Evolutionary conservation across 2,113 vertebrate species (phyloP), one percentile per base, ranked within the genome.

Genomic region (Pantherophis guttatus): DNA sequence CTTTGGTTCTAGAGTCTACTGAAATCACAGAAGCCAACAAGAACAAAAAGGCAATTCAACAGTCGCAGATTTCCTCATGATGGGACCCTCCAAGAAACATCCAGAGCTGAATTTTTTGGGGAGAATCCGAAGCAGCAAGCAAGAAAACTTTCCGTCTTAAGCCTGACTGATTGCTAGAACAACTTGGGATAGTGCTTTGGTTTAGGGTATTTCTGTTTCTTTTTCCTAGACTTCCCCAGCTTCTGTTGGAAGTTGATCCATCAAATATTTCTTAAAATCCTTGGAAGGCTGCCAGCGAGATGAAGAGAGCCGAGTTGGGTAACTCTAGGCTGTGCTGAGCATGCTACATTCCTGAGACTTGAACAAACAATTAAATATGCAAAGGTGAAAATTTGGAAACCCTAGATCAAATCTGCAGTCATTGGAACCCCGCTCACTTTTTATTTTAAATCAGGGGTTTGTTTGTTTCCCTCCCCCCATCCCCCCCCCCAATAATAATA

Each of bases 401-500:
- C n/a, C 5, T 0, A 11, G 19, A 29, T 81, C 44, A 24, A 8
- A 91, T 81, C 6, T 94, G 94, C 95, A 88, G 62, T 91, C 90
- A 89, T 94, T 96, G 24, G 17, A 44, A 44, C 11, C 86, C 13
- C 3, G 1, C 23, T 13, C 23, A 12, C 26, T n/a, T 19, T 19
- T 52, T n/a, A 21, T 13, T 81, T 81, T 19, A 39, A 81, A 39
- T 81, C 12, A 7, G 9, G 17, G 0, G 0, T 8, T 50, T 17
- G 1, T 59, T 94, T 89, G 4, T n/a, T 62, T 29, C 59, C 59
- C 95, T 97, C 44, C 44, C 3, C 44, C 44, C 44, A 1, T 1
- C 39, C 39, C 39, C 1, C 39, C 39, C 39, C 39, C 39, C 39
- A 39, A 39, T 39, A 39, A 98, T 50, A 50, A 95, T 97, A 96